Conservation (phyloP, 2,888 invertebrate species). For the Micoletzkya japonica region DNA sequence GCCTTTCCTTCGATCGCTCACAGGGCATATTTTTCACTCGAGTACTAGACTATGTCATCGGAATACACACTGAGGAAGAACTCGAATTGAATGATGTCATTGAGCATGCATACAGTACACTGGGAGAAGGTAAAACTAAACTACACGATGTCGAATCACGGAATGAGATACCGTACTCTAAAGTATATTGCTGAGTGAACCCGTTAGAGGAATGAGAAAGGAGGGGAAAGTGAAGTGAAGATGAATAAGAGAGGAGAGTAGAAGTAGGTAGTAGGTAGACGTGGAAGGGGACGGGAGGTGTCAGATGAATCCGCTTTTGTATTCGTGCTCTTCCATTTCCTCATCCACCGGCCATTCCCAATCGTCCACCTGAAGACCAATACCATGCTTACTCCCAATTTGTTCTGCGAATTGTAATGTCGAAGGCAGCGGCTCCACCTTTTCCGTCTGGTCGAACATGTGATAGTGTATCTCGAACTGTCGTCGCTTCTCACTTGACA, state of each 20-base stretch:
- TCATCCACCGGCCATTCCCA: slow-evolving; percentile 13
- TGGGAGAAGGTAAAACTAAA: too few species aligned
- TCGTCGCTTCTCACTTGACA: slow-evolving; percentile 47
- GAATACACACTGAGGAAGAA: too few species aligned
- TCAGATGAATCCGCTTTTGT: slow-evolving; percentile 27
- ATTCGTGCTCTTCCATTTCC: slow-evolving; percentile 2
- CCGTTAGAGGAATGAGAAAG: too few species aligned
- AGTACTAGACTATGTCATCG: neutral
- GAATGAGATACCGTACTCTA: too few species aligned
- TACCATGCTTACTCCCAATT: neutral
- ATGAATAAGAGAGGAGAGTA: too few species aligned
- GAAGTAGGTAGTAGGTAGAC: too few species aligned
- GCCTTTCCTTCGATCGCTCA: too few species aligned
- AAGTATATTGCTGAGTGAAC: too few species aligned
- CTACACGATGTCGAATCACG: too few species aligned
- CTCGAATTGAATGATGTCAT: too few species aligned
- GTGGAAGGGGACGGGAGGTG: neutral
- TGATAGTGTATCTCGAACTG: slow-evolving; percentile 56
- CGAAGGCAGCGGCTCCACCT: neutral
- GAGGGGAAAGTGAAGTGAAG: neutral
- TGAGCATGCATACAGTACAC: too few species aligned
- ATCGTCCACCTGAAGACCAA: neutral
- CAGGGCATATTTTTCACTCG: slow-evolving; percentile 6
- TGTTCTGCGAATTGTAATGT: neutral
- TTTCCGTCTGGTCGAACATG: slow-evolving; percentile 37